Evolutionary conservation across 2,888 invertebrate genomes (phyloP).

Genomic region (Chorisops tibialis): DNA sequence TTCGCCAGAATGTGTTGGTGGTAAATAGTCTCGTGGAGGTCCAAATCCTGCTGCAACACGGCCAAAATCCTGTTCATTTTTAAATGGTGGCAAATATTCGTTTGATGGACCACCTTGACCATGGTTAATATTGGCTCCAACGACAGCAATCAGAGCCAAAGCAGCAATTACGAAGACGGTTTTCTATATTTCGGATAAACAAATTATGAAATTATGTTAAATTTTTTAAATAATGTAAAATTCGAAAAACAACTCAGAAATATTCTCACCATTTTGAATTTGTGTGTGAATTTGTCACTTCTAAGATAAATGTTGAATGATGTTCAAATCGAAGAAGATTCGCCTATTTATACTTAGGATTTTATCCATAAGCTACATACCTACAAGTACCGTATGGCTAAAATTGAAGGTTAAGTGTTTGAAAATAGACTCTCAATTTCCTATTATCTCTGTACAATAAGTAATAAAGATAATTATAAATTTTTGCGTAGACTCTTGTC

Average conservation of each 20-base stretch:
- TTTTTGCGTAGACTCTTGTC: too few relatives aligned
- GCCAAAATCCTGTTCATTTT: constrained; percentile 14
- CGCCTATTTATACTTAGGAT: neutral
- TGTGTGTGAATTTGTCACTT: neutral
- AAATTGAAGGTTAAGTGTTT: too few relatives aligned
- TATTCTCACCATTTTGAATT: constrained; percentile 8
- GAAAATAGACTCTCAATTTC: too few relatives aligned
- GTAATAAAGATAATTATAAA: too few relatives aligned
- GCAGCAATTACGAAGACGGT: constrained; percentile 9
- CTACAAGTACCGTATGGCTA: too few relatives aligned
- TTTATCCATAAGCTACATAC: too few relatives aligned
- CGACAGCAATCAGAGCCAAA: neutral
- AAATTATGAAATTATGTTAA: neutral
- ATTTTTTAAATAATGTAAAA: neutral
- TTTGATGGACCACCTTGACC: constrained; percentile 7
- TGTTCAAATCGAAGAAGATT: neutral
- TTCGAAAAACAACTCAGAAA: neutral
- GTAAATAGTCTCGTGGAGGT: constrained; percentile 19
- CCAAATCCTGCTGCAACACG: constrained; percentile 13
- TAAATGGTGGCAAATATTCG: constrained; percentile 14
- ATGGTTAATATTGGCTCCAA: neutral
- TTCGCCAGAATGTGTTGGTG: constrained; percentile 13
- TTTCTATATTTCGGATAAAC: neutral
- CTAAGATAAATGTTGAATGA: neutral
- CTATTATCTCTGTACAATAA: too few relatives aligned